Evolutionary conservation across 1,140 invertebrate genomes (phyloP).

Genomic region (Harpegnathos saltator): DNA sequence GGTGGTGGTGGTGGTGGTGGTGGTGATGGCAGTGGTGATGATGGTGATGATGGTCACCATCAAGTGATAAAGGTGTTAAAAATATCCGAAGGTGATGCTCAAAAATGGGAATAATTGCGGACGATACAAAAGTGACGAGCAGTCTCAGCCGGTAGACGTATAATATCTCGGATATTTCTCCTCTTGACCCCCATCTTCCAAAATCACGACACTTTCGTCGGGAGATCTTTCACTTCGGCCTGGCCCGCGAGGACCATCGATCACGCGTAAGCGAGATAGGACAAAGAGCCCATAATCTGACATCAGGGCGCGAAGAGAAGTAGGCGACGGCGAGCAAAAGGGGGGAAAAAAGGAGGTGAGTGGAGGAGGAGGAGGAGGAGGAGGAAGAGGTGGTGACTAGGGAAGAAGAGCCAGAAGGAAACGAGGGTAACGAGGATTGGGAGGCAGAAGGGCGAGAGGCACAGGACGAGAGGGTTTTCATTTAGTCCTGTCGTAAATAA

Average conservation of each 20-base stretch:
- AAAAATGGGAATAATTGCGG: conserved; percentile 34
- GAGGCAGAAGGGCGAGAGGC: too few species aligned
- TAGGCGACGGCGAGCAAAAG: conserved; percentile 4
- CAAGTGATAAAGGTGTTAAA: neutral
- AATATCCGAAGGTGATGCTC: conserved; percentile 14
- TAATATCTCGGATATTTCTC: conserved; percentile 26
- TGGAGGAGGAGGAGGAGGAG: too few species aligned
- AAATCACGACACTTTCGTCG: conserved; percentile 38
- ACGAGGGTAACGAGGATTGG: conserved; percentile 18
- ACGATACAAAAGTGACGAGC: conserved; percentile 17
- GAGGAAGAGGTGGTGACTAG: too few species aligned
- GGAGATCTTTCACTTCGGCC: conserved; percentile 13
- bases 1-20: neutral
- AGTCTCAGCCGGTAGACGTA: conserved; percentile 8
- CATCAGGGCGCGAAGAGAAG: conserved; percentile 44
- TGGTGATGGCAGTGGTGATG: neutral
- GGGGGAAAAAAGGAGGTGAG: neutral
- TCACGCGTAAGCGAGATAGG: conserved; percentile 70
- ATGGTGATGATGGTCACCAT: neutral
- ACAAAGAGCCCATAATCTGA: conserved; percentile 71
- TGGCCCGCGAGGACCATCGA: conserved; percentile 53
- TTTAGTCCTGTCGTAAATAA: conserved; percentile 72
- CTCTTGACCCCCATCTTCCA: conserved; percentile 10
- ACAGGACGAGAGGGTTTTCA: conserved; percentile 20
- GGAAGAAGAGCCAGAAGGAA: neutral